Evolutionary conservation across 2,797 vertebrate species (phyloP), one percentile per base, ranked within the genome.

Genomic region (Carcharodon carcharias): DNA sequence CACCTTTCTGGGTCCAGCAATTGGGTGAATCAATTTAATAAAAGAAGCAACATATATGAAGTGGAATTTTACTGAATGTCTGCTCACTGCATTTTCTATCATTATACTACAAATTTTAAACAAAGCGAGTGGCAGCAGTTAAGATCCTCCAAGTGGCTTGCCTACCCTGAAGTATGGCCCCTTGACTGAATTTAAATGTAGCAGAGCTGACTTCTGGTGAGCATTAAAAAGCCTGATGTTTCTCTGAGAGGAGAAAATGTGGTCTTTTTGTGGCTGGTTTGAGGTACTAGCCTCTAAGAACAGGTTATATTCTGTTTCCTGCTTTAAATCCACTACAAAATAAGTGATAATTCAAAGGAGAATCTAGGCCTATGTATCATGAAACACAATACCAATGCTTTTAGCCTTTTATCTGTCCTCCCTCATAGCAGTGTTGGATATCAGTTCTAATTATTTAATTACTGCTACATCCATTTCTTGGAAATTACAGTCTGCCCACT

Each of bases 121-220:
- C 91, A 9, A 3, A 45, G 21, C 16, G n/a, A 45, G n/a, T 26
- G n/a, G 63, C 4, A n/a, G 63, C 61, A 67, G 61, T 93, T 93
- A 93, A 93, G 45, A 67, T 93, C 91, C n/a, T n/a, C 9, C n/a
- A 65, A 93, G n/a, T 67, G 31, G 23, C 23, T 40, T 40, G 65
- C 2, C 61, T 61, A 40, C n/a, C 91, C 91, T 93, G 61, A 26
- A 67, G 21, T 65, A 67, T 65, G 61, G n/a, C 82, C 91, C 61
- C 61, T 11, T 45, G 91, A 67, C n/a, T 65, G 61, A 93, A 45
- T 67, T 67, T 93, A 65, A 45, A 67, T 93, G 63, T 11, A n/a
- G 35, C 91, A 93, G 2, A 65, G 61, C 88, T 91, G 88, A 67
- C 91, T 93, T 93, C 61, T 93, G 31, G 40, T 67, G 91, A n/a